These are phyloP conservation scores for Anastatus disparis DNA, from an alignment of 1,140 invertebrate genomes.

Conservation along the genomic window DNA sequence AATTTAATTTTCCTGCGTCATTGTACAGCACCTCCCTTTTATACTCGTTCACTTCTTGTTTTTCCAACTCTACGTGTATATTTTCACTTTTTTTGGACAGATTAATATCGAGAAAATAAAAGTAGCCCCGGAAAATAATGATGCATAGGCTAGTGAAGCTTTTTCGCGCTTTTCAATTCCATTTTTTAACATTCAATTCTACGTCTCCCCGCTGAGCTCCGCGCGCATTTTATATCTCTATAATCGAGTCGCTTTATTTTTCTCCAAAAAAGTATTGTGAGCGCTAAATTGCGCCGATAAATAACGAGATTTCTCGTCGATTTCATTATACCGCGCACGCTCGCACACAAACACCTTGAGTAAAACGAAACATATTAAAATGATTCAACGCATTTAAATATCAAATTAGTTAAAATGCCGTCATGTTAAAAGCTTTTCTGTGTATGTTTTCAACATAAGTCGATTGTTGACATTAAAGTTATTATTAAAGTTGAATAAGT, in stretches of 20 bases:
- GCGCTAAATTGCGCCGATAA: too few species aligned
- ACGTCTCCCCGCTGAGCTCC: not conserved
- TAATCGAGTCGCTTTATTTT: too few species aligned
- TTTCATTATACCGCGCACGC: not conserved
- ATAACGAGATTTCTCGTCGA: not conserved
- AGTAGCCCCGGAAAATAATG: conserved; percentile 19
- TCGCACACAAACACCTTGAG: not conserved
- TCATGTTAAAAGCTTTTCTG: conserved; percentile 31
- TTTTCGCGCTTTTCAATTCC: not conserved
- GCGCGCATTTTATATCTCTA: conserved; percentile 6
- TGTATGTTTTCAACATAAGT: conserved; percentile 10
- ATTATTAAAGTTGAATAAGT: conserved; percentile 2
- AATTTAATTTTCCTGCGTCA: conserved; percentile 55
- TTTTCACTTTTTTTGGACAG: conserved; percentile 35
- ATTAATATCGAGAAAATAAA: conserved; percentile 26
- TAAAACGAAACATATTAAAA: too few species aligned
- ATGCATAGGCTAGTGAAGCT: not conserved
- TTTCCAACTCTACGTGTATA: conserved; percentile 1
- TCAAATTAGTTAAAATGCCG: conserved; percentile 36
- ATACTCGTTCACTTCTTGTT: not conserved
- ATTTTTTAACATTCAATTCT: not conserved
- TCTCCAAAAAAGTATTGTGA: too few species aligned
- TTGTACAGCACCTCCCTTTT: conserved; percentile 28
- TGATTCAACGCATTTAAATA: conserved; percentile 24
- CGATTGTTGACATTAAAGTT: conserved; percentile 15